Conservation (phyloP, 2,888 invertebrate species). For the Rhagophthalmus giganteus region DNA sequence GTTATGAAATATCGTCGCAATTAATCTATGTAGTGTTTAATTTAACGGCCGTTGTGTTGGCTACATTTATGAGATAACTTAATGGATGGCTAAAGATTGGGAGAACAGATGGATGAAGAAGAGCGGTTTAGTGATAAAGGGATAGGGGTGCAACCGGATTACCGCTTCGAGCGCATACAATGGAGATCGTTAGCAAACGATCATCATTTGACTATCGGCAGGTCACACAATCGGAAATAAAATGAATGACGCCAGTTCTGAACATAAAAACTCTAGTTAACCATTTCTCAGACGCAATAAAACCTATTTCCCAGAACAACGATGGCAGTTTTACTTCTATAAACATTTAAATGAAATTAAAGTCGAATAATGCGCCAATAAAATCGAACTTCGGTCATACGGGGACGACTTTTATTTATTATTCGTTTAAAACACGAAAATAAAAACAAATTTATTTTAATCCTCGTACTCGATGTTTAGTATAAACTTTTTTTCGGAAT, state of each 20-base stretch:
- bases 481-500: no score
- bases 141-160: constrained; percentile 30
- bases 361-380: no score
- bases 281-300: constrained; percentile 23
- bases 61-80: constrained; percentile 13
- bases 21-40: no score
- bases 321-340: constrained; percentile 7
- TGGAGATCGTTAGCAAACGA: constrained; percentile 46
- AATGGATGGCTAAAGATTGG: constrained; percentile 25
- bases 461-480: no score
- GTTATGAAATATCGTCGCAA: no score
- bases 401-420: no score
- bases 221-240: constrained; percentile 45
- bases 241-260: constrained; percentile 24
- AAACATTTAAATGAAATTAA: no score
- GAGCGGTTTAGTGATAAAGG: constrained; percentile 17
- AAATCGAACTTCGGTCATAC: no score
- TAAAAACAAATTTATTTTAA: no score
- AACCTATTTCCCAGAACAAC: constrained; percentile 11
- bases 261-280: constrained; percentile 35
- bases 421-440: no score
- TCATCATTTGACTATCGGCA: constrained; percentile 47
- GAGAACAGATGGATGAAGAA: constrained; percentile 19
- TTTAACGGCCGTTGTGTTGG: no score
- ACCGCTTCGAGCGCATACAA: constrained; percentile 37